Evolutionary conservation across 2,797 vertebrate species (phyloP).

Genomic region (Mus spretus): DNA sequence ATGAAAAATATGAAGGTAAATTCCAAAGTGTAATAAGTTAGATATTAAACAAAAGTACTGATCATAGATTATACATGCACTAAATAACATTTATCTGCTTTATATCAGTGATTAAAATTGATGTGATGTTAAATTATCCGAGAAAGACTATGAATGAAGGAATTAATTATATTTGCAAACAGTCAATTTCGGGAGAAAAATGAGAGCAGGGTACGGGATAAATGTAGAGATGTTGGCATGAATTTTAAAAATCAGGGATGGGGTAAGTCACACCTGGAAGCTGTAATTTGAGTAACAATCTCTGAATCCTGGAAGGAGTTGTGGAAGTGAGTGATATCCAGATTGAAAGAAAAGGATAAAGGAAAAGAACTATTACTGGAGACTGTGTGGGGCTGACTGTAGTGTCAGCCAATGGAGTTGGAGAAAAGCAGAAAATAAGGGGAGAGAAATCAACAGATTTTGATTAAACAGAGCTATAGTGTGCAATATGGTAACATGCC

Average conservation of each 20-base stretch:
- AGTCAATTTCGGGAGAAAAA: not conserved
- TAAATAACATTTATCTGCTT: not conserved
- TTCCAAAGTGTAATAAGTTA: not conserved
- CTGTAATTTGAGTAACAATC: not conserved
- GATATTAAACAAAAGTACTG: not conserved
- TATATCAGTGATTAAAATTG: not conserved
- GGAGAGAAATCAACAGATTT: no score
- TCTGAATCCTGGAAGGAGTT: constrained; percentile 6
- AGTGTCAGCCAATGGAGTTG: not conserved
- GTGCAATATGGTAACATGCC: no score
- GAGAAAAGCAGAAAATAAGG: not conserved
- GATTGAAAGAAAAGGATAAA: not conserved
- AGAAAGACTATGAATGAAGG: no score
- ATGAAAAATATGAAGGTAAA: not conserved
- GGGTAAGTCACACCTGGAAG: not conserved
- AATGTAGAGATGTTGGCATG: not conserved
- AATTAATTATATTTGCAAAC: not conserved
- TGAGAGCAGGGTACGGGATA: not conserved
- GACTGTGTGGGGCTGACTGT: not conserved
- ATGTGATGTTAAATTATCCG: not conserved
- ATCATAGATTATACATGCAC: not conserved
- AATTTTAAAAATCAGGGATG: constrained; percentile 14
- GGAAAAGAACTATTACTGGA: not conserved
- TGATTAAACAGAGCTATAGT: not conserved
- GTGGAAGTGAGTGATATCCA: not conserved